Evolutionary conservation across 2,113 vertebrate species (phyloP).

Genomic region (Myxocyprinus asiaticus): DNA sequence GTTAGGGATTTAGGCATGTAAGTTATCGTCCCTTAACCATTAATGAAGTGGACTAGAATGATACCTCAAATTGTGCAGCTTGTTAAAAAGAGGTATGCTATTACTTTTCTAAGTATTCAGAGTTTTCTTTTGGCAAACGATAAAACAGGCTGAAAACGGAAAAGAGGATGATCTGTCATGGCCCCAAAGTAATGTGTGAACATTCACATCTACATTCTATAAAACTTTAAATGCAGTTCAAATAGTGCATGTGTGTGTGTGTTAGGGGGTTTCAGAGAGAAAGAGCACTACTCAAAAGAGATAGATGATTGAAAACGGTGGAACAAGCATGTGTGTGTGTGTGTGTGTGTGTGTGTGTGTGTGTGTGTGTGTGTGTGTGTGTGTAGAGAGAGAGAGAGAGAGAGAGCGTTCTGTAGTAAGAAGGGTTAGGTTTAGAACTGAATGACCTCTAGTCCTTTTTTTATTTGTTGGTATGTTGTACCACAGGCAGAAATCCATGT

Average conservation of each 20-base stretch:
- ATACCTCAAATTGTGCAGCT: no score
- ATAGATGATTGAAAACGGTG: not conserved
- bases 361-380: not conserved
- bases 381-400: not conserved
- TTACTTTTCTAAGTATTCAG: no score
- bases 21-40: no score
- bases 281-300: not conserved
- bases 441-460: not conserved
- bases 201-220: not conserved
- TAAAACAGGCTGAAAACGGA: no score
- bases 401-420: not conserved
- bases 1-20: no score
- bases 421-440: not conserved
- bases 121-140: no score
- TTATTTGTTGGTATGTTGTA: conserved; percentile 2
- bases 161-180: not conserved
- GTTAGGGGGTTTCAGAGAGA: not conserved
- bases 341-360: conserved; percentile 5
- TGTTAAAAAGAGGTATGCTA: no score
- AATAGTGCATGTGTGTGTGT: not conserved
- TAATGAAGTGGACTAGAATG: no score
- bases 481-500: conserved; percentile 10
- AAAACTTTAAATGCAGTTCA: not conserved
- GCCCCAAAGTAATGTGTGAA: not conserved
- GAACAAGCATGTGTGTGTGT: not conserved